These are phyloP conservation scores for Pollenia angustigena DNA, from an alignment of 2,888 invertebrate species.

Conservation along the genomic window DNA sequence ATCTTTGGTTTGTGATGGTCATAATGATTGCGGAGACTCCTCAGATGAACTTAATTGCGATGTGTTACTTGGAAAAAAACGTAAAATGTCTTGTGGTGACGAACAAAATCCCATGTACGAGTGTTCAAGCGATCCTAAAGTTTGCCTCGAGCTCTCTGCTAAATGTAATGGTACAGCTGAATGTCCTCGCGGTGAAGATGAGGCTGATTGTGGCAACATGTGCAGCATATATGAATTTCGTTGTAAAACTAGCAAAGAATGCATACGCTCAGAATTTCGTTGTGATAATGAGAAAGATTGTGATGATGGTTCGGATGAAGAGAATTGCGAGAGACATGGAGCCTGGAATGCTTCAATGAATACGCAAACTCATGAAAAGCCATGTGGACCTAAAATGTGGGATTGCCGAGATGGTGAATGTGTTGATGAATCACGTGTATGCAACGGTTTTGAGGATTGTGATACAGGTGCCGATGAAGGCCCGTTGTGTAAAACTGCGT, in stretches of 20 bases:
- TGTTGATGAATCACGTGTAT: slow-evolving; percentile 87
- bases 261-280: slow-evolving; percentile 86
- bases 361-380: slow-evolving; percentile 70
- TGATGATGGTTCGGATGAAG: slow-evolving; percentile 90
- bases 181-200: slow-evolving; percentile 90
- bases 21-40: slow-evolving; percentile 86
- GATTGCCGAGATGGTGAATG: slow-evolving; percentile 88
- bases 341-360: slow-evolving; percentile 75
- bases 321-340: slow-evolving; percentile 83
- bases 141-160: slow-evolving; percentile 79
- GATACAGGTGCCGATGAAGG: slow-evolving; percentile 89
- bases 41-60: slow-evolving; percentile 86
- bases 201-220: slow-evolving; percentile 85
- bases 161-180: slow-evolving; percentile 88
- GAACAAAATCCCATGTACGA: slow-evolving; percentile 78
- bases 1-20: slow-evolving; percentile 85
- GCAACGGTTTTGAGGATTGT: slow-evolving; percentile 88
- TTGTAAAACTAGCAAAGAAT: slow-evolving; percentile 87
- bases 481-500: slow-evolving; percentile 86
- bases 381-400: slow-evolving; percentile 84
- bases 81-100: slow-evolving; percentile 83
- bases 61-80: slow-evolving; percentile 60
- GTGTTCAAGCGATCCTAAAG: slow-evolving; percentile 79
- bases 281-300: slow-evolving; percentile 89
- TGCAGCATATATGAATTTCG: slow-evolving; percentile 88